Evolutionary conservation across 2,888 invertebrate genomes (phyloP).

Genomic region (Noctua janthe): DNA sequence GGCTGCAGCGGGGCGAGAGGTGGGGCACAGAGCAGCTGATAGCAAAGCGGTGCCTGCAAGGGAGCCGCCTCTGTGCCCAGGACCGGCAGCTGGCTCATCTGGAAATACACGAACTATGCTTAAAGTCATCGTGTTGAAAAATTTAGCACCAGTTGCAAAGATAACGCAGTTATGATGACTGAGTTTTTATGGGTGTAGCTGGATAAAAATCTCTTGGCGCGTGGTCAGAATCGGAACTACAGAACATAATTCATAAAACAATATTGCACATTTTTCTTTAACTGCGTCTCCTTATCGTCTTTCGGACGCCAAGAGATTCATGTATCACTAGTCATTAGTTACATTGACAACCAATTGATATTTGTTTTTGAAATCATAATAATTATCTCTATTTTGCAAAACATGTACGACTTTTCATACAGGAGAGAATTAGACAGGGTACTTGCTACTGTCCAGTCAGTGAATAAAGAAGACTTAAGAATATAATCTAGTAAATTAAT

Average conservation of each 20-base stretch:
- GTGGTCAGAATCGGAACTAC: neutral
- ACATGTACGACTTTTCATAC: neutral
- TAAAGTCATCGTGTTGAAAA: constrained; percentile 49
- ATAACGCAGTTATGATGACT: neutral
- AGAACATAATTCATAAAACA: neutral
- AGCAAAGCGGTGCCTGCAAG: constrained; percentile 84
- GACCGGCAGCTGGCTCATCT: constrained; percentile 87
- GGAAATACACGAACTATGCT: constrained; percentile 66
- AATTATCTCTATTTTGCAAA: neutral
- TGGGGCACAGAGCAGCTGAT: constrained; percentile 87
- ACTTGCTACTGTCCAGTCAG: neutral
- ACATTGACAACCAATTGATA: neutral
- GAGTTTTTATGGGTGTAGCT: neutral
- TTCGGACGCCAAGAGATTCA: neutral
- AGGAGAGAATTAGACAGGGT: too few relatives aligned
- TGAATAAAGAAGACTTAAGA: neutral
- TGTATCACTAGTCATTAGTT: neutral
- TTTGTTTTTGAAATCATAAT: neutral
- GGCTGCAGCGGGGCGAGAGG: constrained; percentile 82
- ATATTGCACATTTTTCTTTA: neutral
- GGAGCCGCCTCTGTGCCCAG: constrained; percentile 84
- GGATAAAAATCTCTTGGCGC: neutral
- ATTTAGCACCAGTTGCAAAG: constrained; percentile 20
- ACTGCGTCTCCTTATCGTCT: neutral
- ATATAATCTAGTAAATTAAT: neutral